These are phyloP conservation scores for Mnemiopsis leidyi DNA, from an alignment of 37 sponge, comb jelly and placozoan genomes.

Conservation along the genomic window DNA sequence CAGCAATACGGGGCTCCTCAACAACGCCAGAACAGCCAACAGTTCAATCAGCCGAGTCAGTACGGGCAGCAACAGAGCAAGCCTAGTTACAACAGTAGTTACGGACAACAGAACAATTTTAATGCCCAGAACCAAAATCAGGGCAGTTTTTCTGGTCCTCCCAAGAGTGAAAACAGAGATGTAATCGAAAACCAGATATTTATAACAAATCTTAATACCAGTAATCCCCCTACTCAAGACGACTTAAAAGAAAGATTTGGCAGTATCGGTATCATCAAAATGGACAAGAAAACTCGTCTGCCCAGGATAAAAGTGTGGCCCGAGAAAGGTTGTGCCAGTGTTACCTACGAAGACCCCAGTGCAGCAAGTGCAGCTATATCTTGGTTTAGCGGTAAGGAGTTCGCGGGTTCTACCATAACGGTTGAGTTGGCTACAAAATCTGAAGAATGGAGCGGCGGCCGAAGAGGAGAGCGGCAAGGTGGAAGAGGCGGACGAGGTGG, in stretches of 20 bases:
- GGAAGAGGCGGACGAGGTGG: constrained; percentile 17
- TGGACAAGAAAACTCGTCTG: constrained; percentile 52
- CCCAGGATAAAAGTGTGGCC: constrained; percentile 60
- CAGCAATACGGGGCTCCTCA: constrained; percentile 11
- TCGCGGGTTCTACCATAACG: constrained; percentile 28
- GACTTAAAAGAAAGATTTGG: constrained; percentile 48
- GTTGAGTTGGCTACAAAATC: constrained; percentile 43
- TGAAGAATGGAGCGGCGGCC: constrained; percentile 57
- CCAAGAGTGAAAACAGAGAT: constrained; percentile 65
- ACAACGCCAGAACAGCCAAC: constrained; percentile 1
- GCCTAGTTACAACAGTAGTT: neutral
- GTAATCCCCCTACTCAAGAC: neutral
- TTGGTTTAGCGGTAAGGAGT: constrained; percentile 60
- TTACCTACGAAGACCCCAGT: constrained; percentile 51
- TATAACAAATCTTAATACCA: constrained; percentile 29
- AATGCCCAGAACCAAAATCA: neutral
- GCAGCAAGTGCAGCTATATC: constrained; percentile 58
- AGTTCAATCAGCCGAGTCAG: neutral
- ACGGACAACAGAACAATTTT: constrained; percentile 1
- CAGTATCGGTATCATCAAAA: constrained; percentile 58
- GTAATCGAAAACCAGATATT: constrained; percentile 53
- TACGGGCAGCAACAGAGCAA: constrained; percentile 43
- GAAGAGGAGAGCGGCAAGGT: constrained; percentile 9
- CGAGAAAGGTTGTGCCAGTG: constrained; percentile 62
- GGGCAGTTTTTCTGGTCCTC: neutral